Evolutionary conservation across 2,797 vertebrate species (phyloP).

Genomic region (Epinephelus awoara): DNA sequence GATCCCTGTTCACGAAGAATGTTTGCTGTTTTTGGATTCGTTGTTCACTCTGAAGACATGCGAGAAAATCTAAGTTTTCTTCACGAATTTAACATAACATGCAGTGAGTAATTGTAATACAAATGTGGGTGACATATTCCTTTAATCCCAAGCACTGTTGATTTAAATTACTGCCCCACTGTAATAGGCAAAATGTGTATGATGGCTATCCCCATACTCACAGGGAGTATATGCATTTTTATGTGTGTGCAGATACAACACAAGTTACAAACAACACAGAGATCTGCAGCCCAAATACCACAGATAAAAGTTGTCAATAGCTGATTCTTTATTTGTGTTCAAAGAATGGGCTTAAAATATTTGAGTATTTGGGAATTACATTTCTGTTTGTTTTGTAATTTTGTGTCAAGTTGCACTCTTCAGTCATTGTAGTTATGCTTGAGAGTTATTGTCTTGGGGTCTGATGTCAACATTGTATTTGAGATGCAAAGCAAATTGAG

Average conservation of each 20-base stretch:
- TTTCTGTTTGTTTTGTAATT: neutral
- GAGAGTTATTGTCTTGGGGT: slow-evolving; percentile 8
- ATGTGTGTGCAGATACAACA: neutral
- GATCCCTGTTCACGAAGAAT: no score
- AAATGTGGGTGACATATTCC: no score
- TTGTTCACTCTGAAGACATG: no score
- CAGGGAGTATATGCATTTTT: neutral
- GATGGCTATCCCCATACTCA: neutral
- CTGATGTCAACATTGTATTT: slow-evolving; percentile 23
- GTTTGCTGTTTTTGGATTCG: no score
- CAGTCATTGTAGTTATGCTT: neutral
- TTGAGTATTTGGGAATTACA: neutral
- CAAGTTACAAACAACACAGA: neutral
- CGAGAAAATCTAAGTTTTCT: no score
- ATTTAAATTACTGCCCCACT: neutral
- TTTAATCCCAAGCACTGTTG: no score
- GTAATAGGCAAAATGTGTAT: neutral
- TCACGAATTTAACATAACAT: no score
- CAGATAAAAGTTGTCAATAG: neutral
- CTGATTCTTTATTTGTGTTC: neutral
- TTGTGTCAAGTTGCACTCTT: neutral
- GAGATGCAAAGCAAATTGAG: slow-evolving; percentile 32
- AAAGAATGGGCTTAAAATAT: neutral
- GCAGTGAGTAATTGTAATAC: no score
- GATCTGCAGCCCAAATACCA: neutral